Evolutionary conservation across 2,888 invertebrate genomes (phyloP).

Genomic region (Ethmia dodecea): DNA sequence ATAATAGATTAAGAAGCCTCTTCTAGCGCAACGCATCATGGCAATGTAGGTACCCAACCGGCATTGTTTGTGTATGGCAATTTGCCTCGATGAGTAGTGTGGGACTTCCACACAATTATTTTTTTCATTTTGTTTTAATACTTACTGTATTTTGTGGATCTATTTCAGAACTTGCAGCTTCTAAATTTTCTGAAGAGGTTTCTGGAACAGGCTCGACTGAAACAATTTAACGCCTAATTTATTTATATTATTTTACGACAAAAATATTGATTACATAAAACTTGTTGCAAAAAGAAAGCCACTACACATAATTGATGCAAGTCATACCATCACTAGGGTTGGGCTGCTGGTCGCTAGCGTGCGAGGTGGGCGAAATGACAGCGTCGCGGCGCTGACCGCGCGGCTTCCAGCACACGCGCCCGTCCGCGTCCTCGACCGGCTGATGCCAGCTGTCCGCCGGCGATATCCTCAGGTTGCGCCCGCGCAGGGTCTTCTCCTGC

Average conservation of each 20-base stretch:
- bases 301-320: background rate
- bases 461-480: slow-evolving; percentile 61
- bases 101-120: no score
- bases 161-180: slow-evolving; percentile 19
- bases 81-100: no score
- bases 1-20: no score
- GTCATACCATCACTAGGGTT: background rate
- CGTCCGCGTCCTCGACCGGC: slow-evolving; percentile 59
- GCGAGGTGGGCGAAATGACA: slow-evolving; percentile 1
- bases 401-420: slow-evolving; percentile 50
- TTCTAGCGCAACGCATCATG: no score
- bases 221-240: no score
- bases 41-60: no score
- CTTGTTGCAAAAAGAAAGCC: background rate
- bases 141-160: slow-evolving; percentile 2
- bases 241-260: no score
- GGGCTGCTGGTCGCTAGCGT: slow-evolving; percentile 3
- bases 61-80: no score
- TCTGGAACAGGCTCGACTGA: slow-evolving; percentile 8
- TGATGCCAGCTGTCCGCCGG: slow-evolving; percentile 82
- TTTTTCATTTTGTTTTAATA: no score
- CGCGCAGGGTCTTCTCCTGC: slow-evolving; percentile 51
- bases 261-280: no score
- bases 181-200: slow-evolving; percentile 25
- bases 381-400: slow-evolving; percentile 20